phyloP scores from a whole-genome alignment of 1,140 invertebrate genomes.

The Hylyphantes graminicola region DNA sequence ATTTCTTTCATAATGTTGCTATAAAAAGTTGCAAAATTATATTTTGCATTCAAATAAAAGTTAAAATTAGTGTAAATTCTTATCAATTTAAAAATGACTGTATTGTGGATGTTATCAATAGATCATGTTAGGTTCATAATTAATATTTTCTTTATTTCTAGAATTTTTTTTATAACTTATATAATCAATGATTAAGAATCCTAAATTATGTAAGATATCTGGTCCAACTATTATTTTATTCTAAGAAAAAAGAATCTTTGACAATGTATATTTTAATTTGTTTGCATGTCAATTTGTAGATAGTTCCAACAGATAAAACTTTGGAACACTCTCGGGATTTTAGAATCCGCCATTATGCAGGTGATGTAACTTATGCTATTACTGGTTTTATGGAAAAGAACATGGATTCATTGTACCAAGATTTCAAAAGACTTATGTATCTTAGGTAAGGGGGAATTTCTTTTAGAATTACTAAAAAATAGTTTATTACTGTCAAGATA shows the following conservation, averaged over 20 bases:
- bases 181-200: too few relatives aligned
- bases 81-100: too few relatives aligned
- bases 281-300: slow-evolving; percentile 61
- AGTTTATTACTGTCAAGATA: not conserved
- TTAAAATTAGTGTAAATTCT: too few relatives aligned
- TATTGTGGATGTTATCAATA: too few relatives aligned
- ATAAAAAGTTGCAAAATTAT: too few relatives aligned
- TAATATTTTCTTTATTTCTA: too few relatives aligned
- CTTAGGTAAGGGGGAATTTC: slow-evolving; percentile 67
- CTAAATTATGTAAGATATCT: not conserved
- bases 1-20: too few relatives aligned
- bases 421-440: slow-evolving; percentile 91
- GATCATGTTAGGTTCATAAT: too few relatives aligned
- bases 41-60: too few relatives aligned
- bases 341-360: slow-evolving; percentile 90
- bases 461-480: not conserved
- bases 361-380: slow-evolving; percentile 93
- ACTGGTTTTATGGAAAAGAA: slow-evolving; percentile 96
- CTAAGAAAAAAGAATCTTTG: not conserved
- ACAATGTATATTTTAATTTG: not conserved
- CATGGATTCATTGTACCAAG: slow-evolving; percentile 93
- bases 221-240: too few relatives aligned
- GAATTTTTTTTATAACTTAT: too few relatives aligned
- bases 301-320: slow-evolving; percentile 68
- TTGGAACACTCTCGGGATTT: slow-evolving; percentile 79